Evolutionary conservation across 2,888 invertebrate species (phyloP).

Genomic region (Caenorhabditis becei): DNA sequence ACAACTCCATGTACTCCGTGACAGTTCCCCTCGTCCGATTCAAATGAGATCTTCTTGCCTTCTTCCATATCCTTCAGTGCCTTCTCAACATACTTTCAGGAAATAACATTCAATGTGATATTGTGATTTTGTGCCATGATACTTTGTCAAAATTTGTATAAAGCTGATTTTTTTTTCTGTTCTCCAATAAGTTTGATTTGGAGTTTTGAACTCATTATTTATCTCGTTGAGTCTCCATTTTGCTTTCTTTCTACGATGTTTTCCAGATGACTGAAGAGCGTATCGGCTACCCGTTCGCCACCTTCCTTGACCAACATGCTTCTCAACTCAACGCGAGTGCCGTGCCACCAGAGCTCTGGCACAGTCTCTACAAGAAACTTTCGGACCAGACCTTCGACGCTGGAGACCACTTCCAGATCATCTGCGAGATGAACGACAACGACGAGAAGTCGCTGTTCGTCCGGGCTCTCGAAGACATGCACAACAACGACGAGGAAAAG

Average conservation of each 20-base stretch:
- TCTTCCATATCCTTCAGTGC: neutral
- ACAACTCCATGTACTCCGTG: conserved; percentile 71
- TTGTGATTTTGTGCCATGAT: conserved; percentile 1
- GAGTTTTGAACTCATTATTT: neutral
- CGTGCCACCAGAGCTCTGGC: conserved; percentile 76
- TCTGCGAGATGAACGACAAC: conserved; percentile 71
- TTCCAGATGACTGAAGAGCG: conserved; percentile 43
- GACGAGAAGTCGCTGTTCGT: conserved; percentile 56
- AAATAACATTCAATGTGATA: conserved; percentile 15
- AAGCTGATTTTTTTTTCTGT: neutral
- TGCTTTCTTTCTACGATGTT: neutral
- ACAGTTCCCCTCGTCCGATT: conserved; percentile 64
- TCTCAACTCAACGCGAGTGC: conserved; percentile 73
- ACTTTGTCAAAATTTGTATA: neutral
- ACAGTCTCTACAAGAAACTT: conserved; percentile 71
- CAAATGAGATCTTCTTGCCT: conserved; percentile 27
- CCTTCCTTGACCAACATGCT: conserved; percentile 72
- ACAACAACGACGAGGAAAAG: conserved; percentile 68
- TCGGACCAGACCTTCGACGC: conserved; percentile 75
- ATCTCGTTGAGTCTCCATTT: no score
- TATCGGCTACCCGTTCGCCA: conserved; percentile 61
- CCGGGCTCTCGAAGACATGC: conserved; percentile 63
- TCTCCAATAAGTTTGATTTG: neutral
- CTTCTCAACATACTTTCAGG: neutral
- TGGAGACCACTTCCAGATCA: conserved; percentile 75